Evolutionary conservation across 2,888 invertebrate genomes (phyloP).

Genomic region (Lasiommata megera): DNA sequence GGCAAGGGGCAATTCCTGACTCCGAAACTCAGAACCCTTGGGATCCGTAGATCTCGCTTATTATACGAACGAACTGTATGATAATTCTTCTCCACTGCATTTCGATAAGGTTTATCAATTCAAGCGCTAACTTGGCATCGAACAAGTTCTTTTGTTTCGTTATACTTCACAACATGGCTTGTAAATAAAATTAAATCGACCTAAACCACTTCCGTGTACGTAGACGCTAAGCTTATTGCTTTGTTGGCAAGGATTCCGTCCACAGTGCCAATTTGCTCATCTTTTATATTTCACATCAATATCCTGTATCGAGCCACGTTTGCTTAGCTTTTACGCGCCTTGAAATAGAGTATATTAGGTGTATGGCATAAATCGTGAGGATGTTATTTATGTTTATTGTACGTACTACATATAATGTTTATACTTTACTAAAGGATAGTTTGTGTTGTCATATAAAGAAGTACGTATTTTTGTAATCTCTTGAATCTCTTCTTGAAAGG

Average conservation of each 20-base stretch:
- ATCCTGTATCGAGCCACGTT: neutral
- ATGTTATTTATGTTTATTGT: slow-evolving; percentile 28
- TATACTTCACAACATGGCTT: neutral
- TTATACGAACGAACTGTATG: too few relatives aligned
- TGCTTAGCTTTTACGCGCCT: neutral
- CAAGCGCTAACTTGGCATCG: too few relatives aligned
- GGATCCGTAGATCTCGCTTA: too few relatives aligned
- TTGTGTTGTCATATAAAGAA: too few relatives aligned
- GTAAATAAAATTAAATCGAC: slow-evolving; percentile 6
- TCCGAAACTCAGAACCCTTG: too few relatives aligned
- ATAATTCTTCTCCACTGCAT: too few relatives aligned
- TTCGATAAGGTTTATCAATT: too few relatives aligned
- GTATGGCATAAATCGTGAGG: neutral
- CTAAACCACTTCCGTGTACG: neutral
- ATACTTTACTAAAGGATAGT: slow-evolving; percentile 20
- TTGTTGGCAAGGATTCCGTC: slow-evolving; percentile 9
- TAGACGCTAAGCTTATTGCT: slow-evolving; percentile 10
- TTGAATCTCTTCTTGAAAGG: too few relatives aligned
- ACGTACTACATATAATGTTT: slow-evolving; percentile 28
- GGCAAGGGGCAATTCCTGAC: too few relatives aligned
- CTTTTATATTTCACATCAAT: slow-evolving; percentile 11
- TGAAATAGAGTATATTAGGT: neutral
- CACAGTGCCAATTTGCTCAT: slow-evolving; percentile 8
- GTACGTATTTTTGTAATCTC: too few relatives aligned
- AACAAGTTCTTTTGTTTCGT: neutral